Conservation (phyloP, 2,888 invertebrate genomes). For the Melolontha melolontha region DNA sequence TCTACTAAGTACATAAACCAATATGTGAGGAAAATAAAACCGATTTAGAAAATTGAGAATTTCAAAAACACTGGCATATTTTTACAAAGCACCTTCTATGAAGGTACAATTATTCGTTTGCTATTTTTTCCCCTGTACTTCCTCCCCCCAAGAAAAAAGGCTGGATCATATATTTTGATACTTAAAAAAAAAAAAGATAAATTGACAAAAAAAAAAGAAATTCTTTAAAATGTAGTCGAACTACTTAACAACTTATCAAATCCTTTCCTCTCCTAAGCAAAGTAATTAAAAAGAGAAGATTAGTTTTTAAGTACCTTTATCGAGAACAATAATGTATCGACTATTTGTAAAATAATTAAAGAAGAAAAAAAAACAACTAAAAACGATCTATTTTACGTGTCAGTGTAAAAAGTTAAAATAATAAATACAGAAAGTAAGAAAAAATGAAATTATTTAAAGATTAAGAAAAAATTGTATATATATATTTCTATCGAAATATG, state of each 20-base stretch:
- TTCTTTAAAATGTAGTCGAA: constrained; percentile 42
- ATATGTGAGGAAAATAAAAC: constrained; percentile 42
- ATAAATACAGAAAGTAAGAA: constrained; percentile 30
- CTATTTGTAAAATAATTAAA: constrained; percentile 35
- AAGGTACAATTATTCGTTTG: constrained; percentile 51
- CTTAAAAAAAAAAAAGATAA: constrained; percentile 44
- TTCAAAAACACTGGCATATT: constrained; percentile 55
- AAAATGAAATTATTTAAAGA: constrained; percentile 36
- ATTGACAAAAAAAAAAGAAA: constrained; percentile 37
- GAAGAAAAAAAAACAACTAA: constrained; percentile 25
- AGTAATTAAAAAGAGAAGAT: constrained; percentile 7
- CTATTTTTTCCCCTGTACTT: constrained; percentile 4
- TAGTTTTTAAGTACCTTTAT: constrained; percentile 47
- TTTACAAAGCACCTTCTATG: constrained; percentile 59
- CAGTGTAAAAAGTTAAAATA: constrained; percentile 58
- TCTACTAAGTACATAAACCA: constrained; percentile 37
- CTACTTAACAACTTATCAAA: constrained; percentile 39
- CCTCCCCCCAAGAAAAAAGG: constrained; percentile 37
- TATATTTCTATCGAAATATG: constrained; percentile 62
- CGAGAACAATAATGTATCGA: constrained; percentile 49
- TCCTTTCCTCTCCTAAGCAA: constrained; percentile 19
- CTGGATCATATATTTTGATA: constrained; percentile 45
- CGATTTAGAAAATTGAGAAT: constrained; percentile 36
- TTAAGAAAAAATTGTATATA: constrained; percentile 52
- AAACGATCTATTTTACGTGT: constrained; percentile 58